Evolutionary conservation across 2,113 vertebrate genomes (phyloP).

Genomic region (Stercorarius parasiticus): DNA sequence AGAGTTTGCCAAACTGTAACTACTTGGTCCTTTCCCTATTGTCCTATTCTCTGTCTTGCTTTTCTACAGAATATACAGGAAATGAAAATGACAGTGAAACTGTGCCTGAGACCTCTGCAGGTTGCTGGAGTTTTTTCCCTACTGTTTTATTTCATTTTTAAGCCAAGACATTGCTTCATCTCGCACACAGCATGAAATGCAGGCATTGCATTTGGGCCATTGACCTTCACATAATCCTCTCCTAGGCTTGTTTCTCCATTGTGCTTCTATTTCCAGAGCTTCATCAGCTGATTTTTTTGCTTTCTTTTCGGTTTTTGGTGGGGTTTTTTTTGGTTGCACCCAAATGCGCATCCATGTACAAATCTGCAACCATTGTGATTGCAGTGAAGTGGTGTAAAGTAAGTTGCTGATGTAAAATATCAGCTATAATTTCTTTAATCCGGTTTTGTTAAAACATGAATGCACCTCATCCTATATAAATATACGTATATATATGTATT

Average conservation of each 20-base stretch:
- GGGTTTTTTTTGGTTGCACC: not conserved
- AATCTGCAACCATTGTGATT: not conserved
- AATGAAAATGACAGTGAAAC: constrained; percentile 95
- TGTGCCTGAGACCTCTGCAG: constrained; percentile 88
- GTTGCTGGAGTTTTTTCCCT: constrained; percentile 86
- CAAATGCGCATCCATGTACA: not conserved
- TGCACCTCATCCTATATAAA: not conserved
- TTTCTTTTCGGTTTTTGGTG: not conserved
- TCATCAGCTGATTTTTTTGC: not conserved
- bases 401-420: not conserved
- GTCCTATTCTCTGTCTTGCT: constrained; percentile 82
- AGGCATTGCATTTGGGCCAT: constrained; percentile 43
- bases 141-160: constrained; percentile 65
- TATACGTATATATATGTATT: not conserved
- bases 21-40: constrained; percentile 72
- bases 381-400: constrained; percentile 14
- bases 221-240: constrained; percentile 55
- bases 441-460: not conserved
- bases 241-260: constrained; percentile 58
- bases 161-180: constrained; percentile 66
- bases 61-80: constrained; percentile 92
- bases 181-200: constrained; percentile 72
- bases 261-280: constrained; percentile 41
- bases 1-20: constrained; percentile 43
- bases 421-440: not conserved